Conservation (phyloP, 1,140 invertebrate species). For the Lordiphosa mommai region DNA sequence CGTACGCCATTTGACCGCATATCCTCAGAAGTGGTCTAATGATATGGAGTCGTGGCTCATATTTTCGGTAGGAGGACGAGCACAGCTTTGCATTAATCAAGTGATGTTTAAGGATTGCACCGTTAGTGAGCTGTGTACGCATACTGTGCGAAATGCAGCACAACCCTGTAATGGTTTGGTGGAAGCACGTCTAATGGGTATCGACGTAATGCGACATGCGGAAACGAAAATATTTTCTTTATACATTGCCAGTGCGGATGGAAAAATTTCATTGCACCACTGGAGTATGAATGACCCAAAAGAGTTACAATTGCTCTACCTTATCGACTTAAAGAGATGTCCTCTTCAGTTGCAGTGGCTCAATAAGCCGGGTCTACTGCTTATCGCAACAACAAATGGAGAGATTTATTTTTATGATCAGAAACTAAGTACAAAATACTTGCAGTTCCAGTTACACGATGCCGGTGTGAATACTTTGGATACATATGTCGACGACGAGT, state of each 20-base stretch:
- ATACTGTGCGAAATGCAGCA: conserved; percentile 26
- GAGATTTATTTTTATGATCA: conserved; percentile 47
- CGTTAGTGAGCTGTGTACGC: conserved; percentile 41
- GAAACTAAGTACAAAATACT: conserved; percentile 7
- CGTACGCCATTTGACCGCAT: conserved; percentile 34
- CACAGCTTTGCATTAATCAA: conserved; percentile 61
- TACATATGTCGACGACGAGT: conserved; percentile 6
- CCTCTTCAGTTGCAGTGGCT: conserved; percentile 42
- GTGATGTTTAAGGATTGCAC: conserved; percentile 12
- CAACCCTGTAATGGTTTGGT: conserved; percentile 18
- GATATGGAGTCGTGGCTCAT: conserved; percentile 37
- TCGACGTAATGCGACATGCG: conserved; percentile 19
- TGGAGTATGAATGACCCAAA: conserved; percentile 21
- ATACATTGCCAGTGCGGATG: conserved; percentile 60
- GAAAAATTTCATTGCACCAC: conserved; percentile 40
- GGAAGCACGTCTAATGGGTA: conserved; percentile 66
- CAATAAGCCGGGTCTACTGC: conserved; percentile 7
- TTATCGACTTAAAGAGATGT: conserved; percentile 45
- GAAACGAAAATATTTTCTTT: conserved; percentile 9
- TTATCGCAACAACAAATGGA: conserved; percentile 61
- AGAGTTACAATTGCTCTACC: background rate
- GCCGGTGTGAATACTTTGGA: conserved; percentile 65
- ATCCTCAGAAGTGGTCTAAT: background rate
- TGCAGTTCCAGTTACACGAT: conserved; percentile 46
- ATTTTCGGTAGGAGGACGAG: conserved; percentile 68